A percentile compares a stretch with the other conserved stretches of the same genome.
phyloP scores from a whole-genome alignment of 2,113 vertebrate species.

The Fulmarus glacialis region DNA sequence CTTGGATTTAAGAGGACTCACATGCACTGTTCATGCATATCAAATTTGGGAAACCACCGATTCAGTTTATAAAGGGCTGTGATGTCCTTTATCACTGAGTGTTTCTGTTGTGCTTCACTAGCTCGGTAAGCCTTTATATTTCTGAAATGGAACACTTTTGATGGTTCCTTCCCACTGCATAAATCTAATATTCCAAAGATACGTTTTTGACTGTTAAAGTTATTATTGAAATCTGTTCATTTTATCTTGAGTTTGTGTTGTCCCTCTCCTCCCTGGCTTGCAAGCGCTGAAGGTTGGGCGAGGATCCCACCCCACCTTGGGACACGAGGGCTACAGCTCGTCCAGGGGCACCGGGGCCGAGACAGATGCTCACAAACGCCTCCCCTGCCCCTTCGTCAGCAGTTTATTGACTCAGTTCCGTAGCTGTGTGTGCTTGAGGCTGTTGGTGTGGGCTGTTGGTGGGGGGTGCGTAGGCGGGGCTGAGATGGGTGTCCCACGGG shows the following conservation, averaged over 20 bases:
- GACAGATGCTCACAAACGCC: neutral
- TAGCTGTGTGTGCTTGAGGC: neutral
- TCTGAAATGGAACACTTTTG: constrained; percentile 43
- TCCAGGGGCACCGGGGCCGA: accelerated
- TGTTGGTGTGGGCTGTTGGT: neutral
- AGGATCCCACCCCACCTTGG: neutral
- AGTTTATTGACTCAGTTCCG: accelerated
- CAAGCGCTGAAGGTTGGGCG: accelerated
- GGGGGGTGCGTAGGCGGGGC: neutral
- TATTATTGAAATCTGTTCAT: constrained; percentile 9
- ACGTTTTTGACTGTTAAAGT: neutral
- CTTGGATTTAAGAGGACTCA: constrained; percentile 82
- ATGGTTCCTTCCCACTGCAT: constrained; percentile 42
- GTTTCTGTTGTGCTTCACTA: constrained; percentile 65
- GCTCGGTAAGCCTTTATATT: constrained; percentile 58
- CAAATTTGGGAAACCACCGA: constrained; percentile 72
- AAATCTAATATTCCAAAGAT: constrained; percentile 44
- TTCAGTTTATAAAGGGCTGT: constrained; percentile 73
- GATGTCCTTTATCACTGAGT: constrained; percentile 70
- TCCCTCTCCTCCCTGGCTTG: neutral
- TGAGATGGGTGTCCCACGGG: accelerated
- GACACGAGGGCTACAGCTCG: neutral
- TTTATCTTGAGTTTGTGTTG: neutral
- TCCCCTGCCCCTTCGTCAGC: neutral
- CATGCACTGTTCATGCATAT: constrained; percentile 78